Evolutionary conservation across 2,888 invertebrate species (phyloP).

Genomic region (Pristionchus mayeri): DNA sequence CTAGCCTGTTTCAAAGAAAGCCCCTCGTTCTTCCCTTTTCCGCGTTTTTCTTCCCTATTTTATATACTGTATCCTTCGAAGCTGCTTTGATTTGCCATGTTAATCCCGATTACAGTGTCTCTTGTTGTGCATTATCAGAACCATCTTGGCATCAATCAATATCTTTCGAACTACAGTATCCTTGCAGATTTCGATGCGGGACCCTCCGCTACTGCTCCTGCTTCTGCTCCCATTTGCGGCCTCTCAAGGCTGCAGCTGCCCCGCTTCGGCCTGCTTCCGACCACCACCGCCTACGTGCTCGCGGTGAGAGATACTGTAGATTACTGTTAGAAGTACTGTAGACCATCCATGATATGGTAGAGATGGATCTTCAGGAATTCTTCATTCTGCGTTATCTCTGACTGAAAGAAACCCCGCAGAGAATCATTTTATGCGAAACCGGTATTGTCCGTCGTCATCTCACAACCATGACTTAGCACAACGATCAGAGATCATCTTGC

Average conservation of each 20-base stretch:
- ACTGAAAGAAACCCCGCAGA: not conserved
- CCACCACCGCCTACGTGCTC: slow-evolving; percentile 42
- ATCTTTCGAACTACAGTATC: too few relatives aligned
- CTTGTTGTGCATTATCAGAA: too few relatives aligned
- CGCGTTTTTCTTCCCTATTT: too few relatives aligned
- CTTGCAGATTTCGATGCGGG: not conserved
- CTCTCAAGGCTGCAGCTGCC: slow-evolving; percentile 18
- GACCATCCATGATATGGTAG: too few relatives aligned
- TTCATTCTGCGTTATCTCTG: not conserved
- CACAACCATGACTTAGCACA: not conserved
- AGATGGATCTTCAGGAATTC: too few relatives aligned
- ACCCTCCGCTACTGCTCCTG: not conserved
- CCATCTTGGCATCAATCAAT: too few relatives aligned
- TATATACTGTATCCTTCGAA: too few relatives aligned
- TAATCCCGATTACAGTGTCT: too few relatives aligned
- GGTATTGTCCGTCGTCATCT: not conserved
- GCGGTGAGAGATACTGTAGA: not conserved
- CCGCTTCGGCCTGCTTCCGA: slow-evolving; percentile 44
- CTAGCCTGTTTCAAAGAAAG: not conserved
- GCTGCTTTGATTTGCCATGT: too few relatives aligned
- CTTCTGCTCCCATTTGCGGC: not conserved
- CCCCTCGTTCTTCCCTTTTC: not conserved
- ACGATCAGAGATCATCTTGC: not conserved
- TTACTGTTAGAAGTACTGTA: too few relatives aligned
- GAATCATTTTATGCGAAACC: not conserved